A percentile compares a stretch with the other conserved stretches of the same genome.
phyloP scores from a whole-genome alignment of 2,113 vertebrate species.

The Callipepla squamata region DNA sequence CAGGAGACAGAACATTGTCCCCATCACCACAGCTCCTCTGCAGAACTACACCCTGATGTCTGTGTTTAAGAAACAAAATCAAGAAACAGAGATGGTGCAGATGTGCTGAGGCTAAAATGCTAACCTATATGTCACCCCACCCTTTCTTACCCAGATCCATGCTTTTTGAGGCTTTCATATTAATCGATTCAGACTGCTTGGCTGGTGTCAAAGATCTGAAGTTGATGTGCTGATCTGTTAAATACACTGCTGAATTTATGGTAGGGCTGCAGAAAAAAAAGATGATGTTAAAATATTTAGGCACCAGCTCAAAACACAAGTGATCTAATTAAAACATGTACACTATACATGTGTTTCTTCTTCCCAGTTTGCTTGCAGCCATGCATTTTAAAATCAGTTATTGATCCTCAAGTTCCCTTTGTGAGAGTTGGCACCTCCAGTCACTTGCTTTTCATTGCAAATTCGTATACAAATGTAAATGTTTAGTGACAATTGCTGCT shows the following conservation, averaged over 20 bases:
- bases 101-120: slow-evolving; percentile 19
- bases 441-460: slow-evolving; percentile 13
- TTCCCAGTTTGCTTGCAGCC: not conserved
- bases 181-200: slow-evolving; percentile 85
- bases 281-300: slow-evolving; percentile 21
- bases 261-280: slow-evolving; percentile 60
- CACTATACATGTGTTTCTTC: not conserved
- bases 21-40: not conserved
- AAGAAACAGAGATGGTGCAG: slow-evolving; percentile 45
- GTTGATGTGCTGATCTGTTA: slow-evolving; percentile 77
- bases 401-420: slow-evolving; percentile 33
- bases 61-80: slow-evolving; percentile 55
- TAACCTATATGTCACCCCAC: slow-evolving; percentile 38
- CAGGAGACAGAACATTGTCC: not conserved
- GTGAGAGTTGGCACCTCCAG: not conserved
- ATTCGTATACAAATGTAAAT: slow-evolving; percentile 35
- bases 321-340: slow-evolving; percentile 20
- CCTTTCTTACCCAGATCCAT: slow-evolving; percentile 93
- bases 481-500: not conserved
- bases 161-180: slow-evolving; percentile 95
- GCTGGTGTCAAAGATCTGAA: slow-evolving; percentile 73
- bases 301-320: slow-evolving; percentile 39
- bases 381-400: slow-evolving; percentile 30
- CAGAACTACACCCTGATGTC: slow-evolving; percentile 1
- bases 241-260: slow-evolving; percentile 70